A percentile compares a stretch with the other conserved stretches of the same genome.
Evolutionary conservation across 1,140 invertebrate genomes (phyloP).

Genomic region (Coenobita brevimanus): DNA sequence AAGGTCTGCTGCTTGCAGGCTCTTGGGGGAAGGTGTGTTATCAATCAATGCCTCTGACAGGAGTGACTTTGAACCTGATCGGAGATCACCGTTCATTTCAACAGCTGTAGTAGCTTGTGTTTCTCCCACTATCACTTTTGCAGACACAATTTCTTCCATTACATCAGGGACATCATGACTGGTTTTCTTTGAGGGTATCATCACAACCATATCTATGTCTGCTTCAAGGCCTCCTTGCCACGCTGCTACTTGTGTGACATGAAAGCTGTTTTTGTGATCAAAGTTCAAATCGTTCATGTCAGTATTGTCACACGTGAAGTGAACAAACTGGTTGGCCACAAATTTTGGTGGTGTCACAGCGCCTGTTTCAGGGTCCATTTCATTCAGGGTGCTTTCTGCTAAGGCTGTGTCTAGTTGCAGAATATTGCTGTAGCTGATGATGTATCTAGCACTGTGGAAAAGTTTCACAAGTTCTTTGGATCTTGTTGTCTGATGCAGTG

Average conservation of each 20-base stretch:
- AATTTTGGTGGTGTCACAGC: slow-evolving; percentile 14
- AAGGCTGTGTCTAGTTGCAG: slow-evolving; percentile 21
- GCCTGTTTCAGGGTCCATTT: neutral
- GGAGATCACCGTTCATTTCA: no score
- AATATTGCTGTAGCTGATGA: neutral
- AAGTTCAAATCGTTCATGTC: slow-evolving; percentile 14
- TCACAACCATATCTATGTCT: no score
- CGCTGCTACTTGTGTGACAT: slow-evolving; percentile 20
- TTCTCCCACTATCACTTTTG: no score
- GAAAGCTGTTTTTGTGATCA: slow-evolving; percentile 18
- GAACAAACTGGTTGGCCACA: neutral
- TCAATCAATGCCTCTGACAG: no score
- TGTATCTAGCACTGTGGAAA: slow-evolving; percentile 1
- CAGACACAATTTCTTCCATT: no score
- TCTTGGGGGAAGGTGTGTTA: no score
- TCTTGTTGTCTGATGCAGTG: slow-evolving; percentile 11
- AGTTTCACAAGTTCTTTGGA: slow-evolving; percentile 11
- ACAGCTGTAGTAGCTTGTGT: no score
- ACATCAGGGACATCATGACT: no score
- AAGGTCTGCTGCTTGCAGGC: no score
- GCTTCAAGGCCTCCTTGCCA: slow-evolving; percentile 37
- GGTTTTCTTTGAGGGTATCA: no score
- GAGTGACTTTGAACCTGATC: no score
- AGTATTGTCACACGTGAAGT: slow-evolving; percentile 25
- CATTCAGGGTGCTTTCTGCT: neutral